These are phyloP conservation scores for Hipparchia sbordonii DNA, from an alignment of 2,888 invertebrate genomes.

Conservation along the genomic window DNA sequence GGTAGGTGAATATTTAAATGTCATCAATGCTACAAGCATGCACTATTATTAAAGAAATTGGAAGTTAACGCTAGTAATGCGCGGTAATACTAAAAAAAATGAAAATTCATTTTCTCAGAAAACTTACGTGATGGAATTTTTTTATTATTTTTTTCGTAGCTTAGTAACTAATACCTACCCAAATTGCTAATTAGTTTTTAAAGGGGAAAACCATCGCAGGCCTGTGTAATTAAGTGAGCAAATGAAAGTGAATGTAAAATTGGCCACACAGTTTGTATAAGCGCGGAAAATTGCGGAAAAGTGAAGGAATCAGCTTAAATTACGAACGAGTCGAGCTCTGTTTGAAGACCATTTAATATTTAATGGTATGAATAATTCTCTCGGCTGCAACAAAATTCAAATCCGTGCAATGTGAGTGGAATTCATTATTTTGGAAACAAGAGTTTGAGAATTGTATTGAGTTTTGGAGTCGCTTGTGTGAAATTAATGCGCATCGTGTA, in stretches of 20 bases:
- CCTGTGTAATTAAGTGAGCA: not conserved
- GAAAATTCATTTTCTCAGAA: no score
- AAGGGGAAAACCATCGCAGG: no score
- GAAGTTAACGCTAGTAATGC: no score
- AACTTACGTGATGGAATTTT: no score
- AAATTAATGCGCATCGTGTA: no score
- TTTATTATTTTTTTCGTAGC: no score
- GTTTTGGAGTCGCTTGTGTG: not conserved
- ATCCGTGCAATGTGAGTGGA: slow-evolving; percentile 7
- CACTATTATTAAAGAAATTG: no score
- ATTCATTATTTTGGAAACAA: slow-evolving; percentile 12
- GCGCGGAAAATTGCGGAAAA: slow-evolving; percentile 8
- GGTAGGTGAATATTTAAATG: no score
- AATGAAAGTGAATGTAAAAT: slow-evolving; percentile 14
- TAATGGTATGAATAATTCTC: slow-evolving; percentile 38
- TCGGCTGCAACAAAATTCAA: slow-evolving; percentile 15
- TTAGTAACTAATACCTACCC: no score
- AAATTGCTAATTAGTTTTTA: no score
- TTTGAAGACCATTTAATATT: slow-evolving; percentile 36
- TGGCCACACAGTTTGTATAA: not conserved
- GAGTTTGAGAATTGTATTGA: not conserved
- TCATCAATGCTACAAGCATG: no score
- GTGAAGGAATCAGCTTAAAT: slow-evolving; percentile 22
- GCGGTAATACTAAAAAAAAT: no score
- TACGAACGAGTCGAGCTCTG: slow-evolving; percentile 19